A percentile compares a stretch with the other conserved stretches of the same genome.
Evolutionary conservation across 1,140 invertebrate species (phyloP).

Genomic region (Megalopta genalis): DNA sequence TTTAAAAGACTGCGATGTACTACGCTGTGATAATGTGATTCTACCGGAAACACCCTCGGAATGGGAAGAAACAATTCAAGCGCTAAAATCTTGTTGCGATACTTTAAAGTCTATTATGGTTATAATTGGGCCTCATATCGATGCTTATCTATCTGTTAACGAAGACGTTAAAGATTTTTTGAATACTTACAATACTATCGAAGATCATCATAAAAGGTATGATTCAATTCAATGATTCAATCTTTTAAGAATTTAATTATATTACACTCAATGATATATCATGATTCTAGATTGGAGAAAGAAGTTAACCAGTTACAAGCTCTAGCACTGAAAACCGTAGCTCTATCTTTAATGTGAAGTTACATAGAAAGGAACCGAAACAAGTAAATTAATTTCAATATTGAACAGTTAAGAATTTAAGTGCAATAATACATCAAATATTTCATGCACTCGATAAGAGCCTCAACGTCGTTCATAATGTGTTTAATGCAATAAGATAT

Average conservation of each 20-base stretch:
- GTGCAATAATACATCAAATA: not conserved
- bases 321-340: constrained; percentile 51
- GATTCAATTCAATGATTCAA: not conserved
- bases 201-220: constrained; percentile 54
- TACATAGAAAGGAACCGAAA: not conserved
- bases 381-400: not conserved
- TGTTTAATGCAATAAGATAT: not conserved
- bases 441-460: not conserved
- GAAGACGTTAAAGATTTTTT: constrained; percentile 50
- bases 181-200: constrained; percentile 33
- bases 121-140: constrained; percentile 42
- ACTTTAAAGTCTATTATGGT: constrained; percentile 45
- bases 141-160: constrained; percentile 41
- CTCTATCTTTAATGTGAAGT: constrained; percentile 12
- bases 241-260: not conserved
- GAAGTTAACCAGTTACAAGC: constrained; percentile 49
- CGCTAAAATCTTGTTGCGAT: constrained; percentile 42
- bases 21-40: constrained; percentile 57
- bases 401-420: not conserved
- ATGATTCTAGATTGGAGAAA: constrained; percentile 51
- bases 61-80: constrained; percentile 34
- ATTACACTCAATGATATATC: not conserved
- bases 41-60: constrained; percentile 56
- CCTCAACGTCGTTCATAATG: no score
- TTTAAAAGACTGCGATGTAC: constrained; percentile 53